Conservation (phyloP, 2,888 invertebrate genomes). For the Ornithoptera alexandrae region DNA sequence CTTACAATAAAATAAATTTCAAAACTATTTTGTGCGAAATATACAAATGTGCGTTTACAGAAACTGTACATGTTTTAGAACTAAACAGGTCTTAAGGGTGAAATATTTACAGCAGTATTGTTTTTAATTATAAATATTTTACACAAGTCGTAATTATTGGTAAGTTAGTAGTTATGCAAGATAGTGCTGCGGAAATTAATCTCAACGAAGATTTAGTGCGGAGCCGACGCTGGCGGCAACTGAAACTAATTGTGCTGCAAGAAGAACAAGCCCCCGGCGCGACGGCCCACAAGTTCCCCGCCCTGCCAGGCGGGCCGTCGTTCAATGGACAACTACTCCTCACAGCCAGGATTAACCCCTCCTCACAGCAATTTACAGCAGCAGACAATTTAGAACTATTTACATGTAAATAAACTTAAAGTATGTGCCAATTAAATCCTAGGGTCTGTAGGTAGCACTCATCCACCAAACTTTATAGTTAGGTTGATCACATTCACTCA, state of each 20-base stretch:
- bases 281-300: constrained; percentile 43
- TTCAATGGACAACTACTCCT: constrained; percentile 71
- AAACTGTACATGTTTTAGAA: constrained; percentile 82
- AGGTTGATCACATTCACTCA: constrained; percentile 75
- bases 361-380: constrained; percentile 77
- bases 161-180: constrained; percentile 76
- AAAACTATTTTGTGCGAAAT: constrained; percentile 79
- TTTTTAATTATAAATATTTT: constrained; percentile 69
- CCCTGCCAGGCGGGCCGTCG: constrained; percentile 47
- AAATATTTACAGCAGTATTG: constrained; percentile 80
- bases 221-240: constrained; percentile 82
- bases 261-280: constrained; percentile 82
- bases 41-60: constrained; percentile 79
- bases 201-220: constrained; percentile 75
- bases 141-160: constrained; percentile 75
- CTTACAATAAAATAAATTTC: constrained; percentile 74
- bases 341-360: constrained; percentile 77
- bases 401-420: constrained; percentile 75
- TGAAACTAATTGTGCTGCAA: constrained; percentile 87
- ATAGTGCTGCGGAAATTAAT: constrained; percentile 80
- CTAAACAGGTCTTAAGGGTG: constrained; percentile 78
- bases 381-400: constrained; percentile 78
- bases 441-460: constrained; percentile 79
- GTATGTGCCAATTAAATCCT: constrained; percentile 79
- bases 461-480: constrained; percentile 77